Base-by-base conservation (phyloP, 2,888 invertebrate species). In the Calameuta idolon region DNA sequence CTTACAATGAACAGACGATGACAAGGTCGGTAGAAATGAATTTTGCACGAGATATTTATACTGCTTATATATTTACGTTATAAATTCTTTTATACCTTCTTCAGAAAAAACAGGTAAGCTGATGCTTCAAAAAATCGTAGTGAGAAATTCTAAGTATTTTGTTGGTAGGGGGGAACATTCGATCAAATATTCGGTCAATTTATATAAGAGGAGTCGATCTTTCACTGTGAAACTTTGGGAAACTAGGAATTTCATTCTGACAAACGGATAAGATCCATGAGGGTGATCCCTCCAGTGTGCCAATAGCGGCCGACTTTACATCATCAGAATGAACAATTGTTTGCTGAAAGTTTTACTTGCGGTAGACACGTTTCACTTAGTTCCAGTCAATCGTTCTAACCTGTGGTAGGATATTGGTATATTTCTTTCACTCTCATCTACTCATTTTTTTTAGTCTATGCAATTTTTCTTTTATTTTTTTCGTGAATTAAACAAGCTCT, bases 1-100 rank as follows among this genome's bases (percentile, higher is more conserved):
- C 94, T 87, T 99, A 95, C 92, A 96, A 98, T 89, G 96, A 97
- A 88, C 92, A 94, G 85, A 96, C 96, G 93, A 96, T 97, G 94
- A 96, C 98, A 80, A 95, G 95, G 97, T 95, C 92, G 91, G 93
- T 93, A 55, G 55, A 55, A 55, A 55, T 55, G 23, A 55, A 55
- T 55, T 55, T 55, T 55, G 23, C 15, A 55, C 23, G 55, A 55
- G 5, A 55, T 23, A 55, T 55, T 55, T 55, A 55, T 55, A 55
- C 23, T 55, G 1, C 9, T 55, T 5, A 23, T 55, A 23, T 55
- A 3, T 55, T 55, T 23, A 23, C 23, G 2, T 55, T 23, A 55
- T 9, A 55, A 15, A 1, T 55, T 55, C 5, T 55, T 23, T 55
- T 23, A 15, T 15, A 23, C 5, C 23, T 55, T 40, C 40, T 12